Evolutionary conservation across 35 echinoderm and acorn worm species (phyloP), one percentile per base, ranked within the genome.

Genomic region (Heliocidaris erythrogramma): DNA sequence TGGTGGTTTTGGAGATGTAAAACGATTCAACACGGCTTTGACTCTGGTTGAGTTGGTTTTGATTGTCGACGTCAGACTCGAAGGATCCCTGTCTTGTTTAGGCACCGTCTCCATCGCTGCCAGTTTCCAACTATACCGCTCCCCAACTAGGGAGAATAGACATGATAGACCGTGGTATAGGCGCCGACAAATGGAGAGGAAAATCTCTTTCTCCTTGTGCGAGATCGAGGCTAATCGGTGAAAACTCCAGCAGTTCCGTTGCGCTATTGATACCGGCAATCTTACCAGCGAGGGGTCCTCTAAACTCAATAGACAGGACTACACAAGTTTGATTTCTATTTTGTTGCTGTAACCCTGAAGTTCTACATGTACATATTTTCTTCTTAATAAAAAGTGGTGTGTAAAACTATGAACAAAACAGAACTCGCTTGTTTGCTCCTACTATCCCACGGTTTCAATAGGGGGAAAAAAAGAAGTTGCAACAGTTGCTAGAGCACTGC

Each of bases 191-290:
- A 92, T 92, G 31, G 91, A 92, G 91, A 48, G 91, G 31, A 92
- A 92, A 92, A 92, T 92, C 49, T 92, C 91, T 56, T 92, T 92
- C 49, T 92, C 91, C 31, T 52, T 49, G 91, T 92, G 91, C 48
- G 91, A 30, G 49, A 92, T 92, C 47, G 49, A 30, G 91, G 91
- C 13, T 92, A 92, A 92, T 92, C 91, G 91, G 91, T 50, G 91
- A 92, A 92, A 48, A 30, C 29, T 92, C 49, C n/a, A 48, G 91
- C 48, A 92, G 91, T 92, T 92, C 91, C 91, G 91, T 48, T 92
- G 91, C 49, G 29, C 91, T 92, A 92, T 92, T 92, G 91, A 92
- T n/a, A 48, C 31, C 29, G 31, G 47, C n/a, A 92, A 30, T 30
- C 16, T 5, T 5, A 48, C 13, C 91, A 92, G 91, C 91, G 91